phyloP scores from a whole-genome alignment of 2,797 vertebrate genomes.

The Iguana delicatissima region DNA sequence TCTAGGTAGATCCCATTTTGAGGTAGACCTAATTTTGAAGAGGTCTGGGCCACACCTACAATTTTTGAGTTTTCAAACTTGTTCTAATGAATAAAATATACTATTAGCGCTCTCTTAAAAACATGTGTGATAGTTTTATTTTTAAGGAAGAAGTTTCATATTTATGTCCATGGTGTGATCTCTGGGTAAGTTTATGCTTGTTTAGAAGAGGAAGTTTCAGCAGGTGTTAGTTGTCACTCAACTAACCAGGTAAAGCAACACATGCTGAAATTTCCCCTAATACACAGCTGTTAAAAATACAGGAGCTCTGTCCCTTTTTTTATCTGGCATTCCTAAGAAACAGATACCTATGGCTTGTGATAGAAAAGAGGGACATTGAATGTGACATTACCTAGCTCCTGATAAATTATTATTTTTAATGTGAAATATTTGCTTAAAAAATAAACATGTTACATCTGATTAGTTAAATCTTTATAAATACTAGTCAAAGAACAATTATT shows the following conservation, averaged over 20 bases:
- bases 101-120: background rate
- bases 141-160: background rate
- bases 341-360: background rate
- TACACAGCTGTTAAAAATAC: too few species aligned
- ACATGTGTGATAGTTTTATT: background rate
- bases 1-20: background rate
- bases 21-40: background rate
- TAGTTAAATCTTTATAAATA: background rate
- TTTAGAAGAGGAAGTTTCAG: too few species aligned
- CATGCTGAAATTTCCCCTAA: too few species aligned
- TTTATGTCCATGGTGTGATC: background rate
- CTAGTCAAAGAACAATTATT: background rate
- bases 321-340: background rate
- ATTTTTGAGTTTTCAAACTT: background rate
- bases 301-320: too few species aligned
- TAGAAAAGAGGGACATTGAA: accelerated
- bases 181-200: background rate
- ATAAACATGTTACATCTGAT: background rate
- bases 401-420: background rate
- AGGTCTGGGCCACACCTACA: background rate
- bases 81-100: background rate
- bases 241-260: too few species aligned
- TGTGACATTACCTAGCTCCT: accelerated
- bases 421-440: background rate
- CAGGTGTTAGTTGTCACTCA: too few species aligned